Evolutionary conservation across 2,113 vertebrate genomes (phyloP).

Genomic region (Cariama cristata): DNA sequence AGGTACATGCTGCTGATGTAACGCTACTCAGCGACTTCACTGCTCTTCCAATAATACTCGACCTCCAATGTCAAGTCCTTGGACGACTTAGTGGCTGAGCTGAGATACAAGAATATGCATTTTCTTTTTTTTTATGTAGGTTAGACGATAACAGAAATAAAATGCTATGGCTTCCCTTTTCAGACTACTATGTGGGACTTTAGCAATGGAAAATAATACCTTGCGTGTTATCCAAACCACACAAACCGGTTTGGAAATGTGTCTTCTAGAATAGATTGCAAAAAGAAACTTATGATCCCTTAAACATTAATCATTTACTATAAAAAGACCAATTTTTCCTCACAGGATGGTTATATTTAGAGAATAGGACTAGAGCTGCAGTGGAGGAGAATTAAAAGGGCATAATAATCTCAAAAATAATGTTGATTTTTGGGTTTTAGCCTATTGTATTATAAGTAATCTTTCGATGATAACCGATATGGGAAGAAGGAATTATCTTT

Average conservation of each 20-base stretch:
- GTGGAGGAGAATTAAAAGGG: neutral
- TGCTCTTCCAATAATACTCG: fast-evolving
- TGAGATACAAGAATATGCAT: neutral
- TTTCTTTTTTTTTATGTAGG: neutral
- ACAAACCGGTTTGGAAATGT: neutral
- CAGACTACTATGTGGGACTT: neutral
- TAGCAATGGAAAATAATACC: neutral
- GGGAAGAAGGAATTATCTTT: slow-evolving; percentile 1
- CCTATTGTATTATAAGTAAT: neutral
- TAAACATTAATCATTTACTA: neutral
- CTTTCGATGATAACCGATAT: neutral
- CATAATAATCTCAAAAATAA: neutral
- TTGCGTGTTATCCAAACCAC: neutral
- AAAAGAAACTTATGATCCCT: neutral
- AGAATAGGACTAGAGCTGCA: neutral
- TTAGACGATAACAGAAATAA: neutral
- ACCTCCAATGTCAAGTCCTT: neutral
- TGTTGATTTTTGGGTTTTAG: neutral
- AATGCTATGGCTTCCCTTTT: neutral
- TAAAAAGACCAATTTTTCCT: neutral
- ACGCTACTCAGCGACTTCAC: fast-evolving
- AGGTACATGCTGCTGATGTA: neutral
- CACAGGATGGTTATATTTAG: neutral
- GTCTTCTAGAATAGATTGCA: neutral
- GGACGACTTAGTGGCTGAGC: neutral